Evolutionary conservation across 2,888 invertebrate genomes (phyloP), one percentile per base, ranked within the genome.

Genomic region (Ferdinandea cuprea): DNA sequence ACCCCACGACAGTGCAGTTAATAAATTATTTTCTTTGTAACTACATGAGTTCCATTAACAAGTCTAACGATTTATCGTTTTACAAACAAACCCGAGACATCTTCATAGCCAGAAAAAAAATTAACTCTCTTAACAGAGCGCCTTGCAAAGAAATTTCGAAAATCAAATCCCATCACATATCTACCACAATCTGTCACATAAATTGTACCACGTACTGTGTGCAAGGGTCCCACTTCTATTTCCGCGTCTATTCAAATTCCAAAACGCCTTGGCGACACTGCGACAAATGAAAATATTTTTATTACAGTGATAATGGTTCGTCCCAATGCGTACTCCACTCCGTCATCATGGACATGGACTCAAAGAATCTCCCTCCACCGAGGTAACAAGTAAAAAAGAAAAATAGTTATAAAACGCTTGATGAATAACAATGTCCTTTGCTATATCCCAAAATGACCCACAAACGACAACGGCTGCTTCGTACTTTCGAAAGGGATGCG

Each of bases 201-300:
- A 83, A 61, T 73, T 63, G 66, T 52, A 35, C 72, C 83, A 76
- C 76, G 71, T 76, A 71, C 59, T 35, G 37, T 66, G 74, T n/a
- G 56, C 46, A 65, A 71, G 40, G 48, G 28, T 56, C 54, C 48
- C 56, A 13, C 28, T 54, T 9, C 15, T 5, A 21, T 15, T 42
- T 28, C 13, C 15, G 42, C 1, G 8, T 17, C 56, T 73, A 83
- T 83, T 83, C 77, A 83, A 83, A 77, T 83, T 78, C 56, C 66
- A 73, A n/a, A 78, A 58, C 78, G 83, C 77, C 83, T 72, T 73
- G 83, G 83, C 83, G 83, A 72, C 83, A 69, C 83, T 63, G 72
- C 78, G 83, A 83, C 78, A 83, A 83, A 83, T 83, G 83, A 83
- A 83, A 78, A 83, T 78, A 83, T 83, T 83, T 83, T 83, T 83